Conservation (phyloP, 2,113 vertebrate genomes). For the Chlorodrepanis virens region DNA sequence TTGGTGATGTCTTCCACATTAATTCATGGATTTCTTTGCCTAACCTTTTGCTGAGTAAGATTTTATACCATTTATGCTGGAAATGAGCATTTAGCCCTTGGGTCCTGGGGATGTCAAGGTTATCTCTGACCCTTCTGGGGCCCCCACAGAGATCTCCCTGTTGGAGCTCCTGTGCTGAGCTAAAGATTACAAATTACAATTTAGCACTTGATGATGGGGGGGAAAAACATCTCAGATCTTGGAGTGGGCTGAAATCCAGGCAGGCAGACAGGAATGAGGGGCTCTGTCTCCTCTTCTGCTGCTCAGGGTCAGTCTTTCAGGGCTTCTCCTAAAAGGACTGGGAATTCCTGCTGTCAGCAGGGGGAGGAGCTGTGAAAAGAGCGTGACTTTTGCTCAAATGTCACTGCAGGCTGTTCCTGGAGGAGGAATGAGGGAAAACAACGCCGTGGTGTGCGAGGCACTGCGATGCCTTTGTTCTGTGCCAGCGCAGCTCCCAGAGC, state of each 20-base stretch:
- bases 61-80: neutral
- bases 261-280: neutral
- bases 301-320: neutral
- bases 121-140: neutral
- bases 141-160: neutral
- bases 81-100: neutral
- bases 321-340: neutral
- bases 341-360: neutral
- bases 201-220: neutral
- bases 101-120: neutral
- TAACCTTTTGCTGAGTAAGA: neutral
- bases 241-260: neutral
- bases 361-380: neutral
- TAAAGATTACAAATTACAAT: neutral
- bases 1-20: neutral
- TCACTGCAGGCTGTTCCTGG: constrained; percentile 8
- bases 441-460: neutral
- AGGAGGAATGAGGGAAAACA: neutral
- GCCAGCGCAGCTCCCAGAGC: neutral
- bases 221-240: neutral
- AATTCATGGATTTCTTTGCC: neutral
- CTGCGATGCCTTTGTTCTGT: constrained; percentile 37
- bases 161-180: neutral
- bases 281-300: neutral
- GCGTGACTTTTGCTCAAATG: constrained; percentile 28